Evolutionary conservation across 2,888 invertebrate genomes (phyloP).

Genomic region (Eurytoma adleriae): DNA sequence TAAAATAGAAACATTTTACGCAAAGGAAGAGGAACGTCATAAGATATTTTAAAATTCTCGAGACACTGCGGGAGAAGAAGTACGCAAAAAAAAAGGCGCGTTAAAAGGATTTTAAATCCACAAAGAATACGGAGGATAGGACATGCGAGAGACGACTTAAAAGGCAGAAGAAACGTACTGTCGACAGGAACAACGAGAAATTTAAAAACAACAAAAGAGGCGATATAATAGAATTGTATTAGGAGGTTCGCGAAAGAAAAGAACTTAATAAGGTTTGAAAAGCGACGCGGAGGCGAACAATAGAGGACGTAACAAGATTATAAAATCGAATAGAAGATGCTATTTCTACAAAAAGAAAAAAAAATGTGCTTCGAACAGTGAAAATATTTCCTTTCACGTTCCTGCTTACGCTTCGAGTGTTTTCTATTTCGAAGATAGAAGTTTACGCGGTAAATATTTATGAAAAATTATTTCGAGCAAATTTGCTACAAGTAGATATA

Average conservation of each 20-base stretch:
- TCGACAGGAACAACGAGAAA: slow-evolving; percentile 35
- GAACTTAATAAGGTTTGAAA: slow-evolving; percentile 40
- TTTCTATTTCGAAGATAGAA: not conserved
- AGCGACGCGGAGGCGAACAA: slow-evolving; percentile 28
- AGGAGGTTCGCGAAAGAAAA: slow-evolving; percentile 24
- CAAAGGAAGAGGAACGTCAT: slow-evolving; percentile 43
- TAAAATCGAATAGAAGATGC: slow-evolving; percentile 12
- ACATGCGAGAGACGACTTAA: slow-evolving; percentile 6
- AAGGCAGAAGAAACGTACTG: slow-evolving; percentile 31
- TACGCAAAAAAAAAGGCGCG: slow-evolving; percentile 2
- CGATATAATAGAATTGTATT: slow-evolving; percentile 27
- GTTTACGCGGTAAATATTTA: not conserved
- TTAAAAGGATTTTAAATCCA: slow-evolving; percentile 50
- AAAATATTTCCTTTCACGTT: not conserved
- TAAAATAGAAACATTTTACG: slow-evolving; percentile 52
- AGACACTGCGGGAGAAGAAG: slow-evolving; percentile 2
- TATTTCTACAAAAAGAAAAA: slow-evolving; percentile 7
- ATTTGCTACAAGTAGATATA: no score
- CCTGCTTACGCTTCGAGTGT: no score
- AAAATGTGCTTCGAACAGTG: not conserved
- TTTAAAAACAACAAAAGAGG: slow-evolving; percentile 34
- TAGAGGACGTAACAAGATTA: slow-evolving; percentile 45
- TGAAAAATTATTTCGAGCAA: no score
- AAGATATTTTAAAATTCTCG: slow-evolving; percentile 45
- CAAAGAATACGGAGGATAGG: not conserved